These are phyloP conservation scores for Rhadina sibilatrix DNA, from an alignment of 2,113 vertebrate genomes.

Conservation along the genomic window DNA sequence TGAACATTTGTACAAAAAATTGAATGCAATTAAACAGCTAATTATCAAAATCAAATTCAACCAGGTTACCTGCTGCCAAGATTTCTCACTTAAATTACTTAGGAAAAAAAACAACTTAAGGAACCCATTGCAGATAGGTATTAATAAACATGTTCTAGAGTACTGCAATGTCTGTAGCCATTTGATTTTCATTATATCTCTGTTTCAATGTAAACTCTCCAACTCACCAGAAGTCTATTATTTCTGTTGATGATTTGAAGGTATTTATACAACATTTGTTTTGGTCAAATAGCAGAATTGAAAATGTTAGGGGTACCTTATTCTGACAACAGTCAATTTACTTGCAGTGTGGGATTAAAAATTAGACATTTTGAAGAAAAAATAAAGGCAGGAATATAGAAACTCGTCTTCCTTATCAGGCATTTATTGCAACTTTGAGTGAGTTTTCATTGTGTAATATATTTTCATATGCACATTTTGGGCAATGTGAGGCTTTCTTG, in stretches of 20 bases:
- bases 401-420: not conserved
- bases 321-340: not conserved
- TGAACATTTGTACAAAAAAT: not conserved
- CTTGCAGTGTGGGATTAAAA: not conserved
- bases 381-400: not conserved
- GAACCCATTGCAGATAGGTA: not conserved
- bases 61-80: not conserved
- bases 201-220: not conserved
- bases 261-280: not conserved
- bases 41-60: conserved; percentile 5
- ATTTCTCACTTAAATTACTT: not conserved
- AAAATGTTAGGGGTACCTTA: not conserved
- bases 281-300: not conserved
- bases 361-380: not conserved
- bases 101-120: not conserved
- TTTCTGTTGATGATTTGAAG: not conserved
- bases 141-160: not conserved
- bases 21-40: not conserved
- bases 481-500: not conserved
- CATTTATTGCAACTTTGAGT: not conserved
- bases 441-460: not conserved
- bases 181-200: not conserved
- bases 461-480: not conserved
- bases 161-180: not conserved
- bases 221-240: not conserved